Evolutionary conservation across 2,888 invertebrate genomes (phyloP).

Genomic region (Eupithecia inturbata): DNA sequence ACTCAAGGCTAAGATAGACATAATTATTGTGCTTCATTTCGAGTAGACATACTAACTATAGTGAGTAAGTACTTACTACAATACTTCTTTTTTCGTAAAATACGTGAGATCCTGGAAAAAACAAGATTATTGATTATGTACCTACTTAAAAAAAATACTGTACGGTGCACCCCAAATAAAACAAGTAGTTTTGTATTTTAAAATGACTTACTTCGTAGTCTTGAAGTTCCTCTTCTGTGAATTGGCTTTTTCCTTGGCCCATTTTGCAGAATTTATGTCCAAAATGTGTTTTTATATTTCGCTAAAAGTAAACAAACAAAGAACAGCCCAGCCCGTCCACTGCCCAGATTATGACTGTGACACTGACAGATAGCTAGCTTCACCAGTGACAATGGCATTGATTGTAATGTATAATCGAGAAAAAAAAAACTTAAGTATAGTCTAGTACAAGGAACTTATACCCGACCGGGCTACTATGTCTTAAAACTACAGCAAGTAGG

Average conservation of each 20-base stretch:
- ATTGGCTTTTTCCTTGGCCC: slow-evolving; percentile 93
- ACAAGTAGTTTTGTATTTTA: too few species aligned
- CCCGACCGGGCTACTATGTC: too few species aligned
- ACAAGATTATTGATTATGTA: too few species aligned
- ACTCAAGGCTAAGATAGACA: not conserved
- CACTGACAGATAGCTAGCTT: not conserved
- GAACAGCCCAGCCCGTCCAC: too few species aligned
- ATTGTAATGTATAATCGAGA: too few species aligned
- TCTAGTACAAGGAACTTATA: too few species aligned
- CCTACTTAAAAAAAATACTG: too few species aligned
- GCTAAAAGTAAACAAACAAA: slow-evolving; percentile 35
- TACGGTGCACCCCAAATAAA: too few species aligned
- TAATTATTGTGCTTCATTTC: not conserved
- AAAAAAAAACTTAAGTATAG: too few species aligned
- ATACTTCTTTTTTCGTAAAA: slow-evolving; percentile 96
- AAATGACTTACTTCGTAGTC: slow-evolving; percentile 90
- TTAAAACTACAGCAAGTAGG: not conserved
- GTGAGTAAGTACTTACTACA: slow-evolving; percentile 90
- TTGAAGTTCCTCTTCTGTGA: slow-evolving; percentile 94
- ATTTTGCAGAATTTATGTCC: slow-evolving; percentile 72
- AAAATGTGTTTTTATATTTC: not conserved
- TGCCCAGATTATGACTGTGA: slow-evolving; percentile 4
- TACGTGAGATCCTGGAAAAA: slow-evolving; percentile 93
- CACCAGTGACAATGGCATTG: too few species aligned
- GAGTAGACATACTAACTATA: not conserved